Evolutionary conservation across 2,113 vertebrate species (phyloP), one percentile per base, ranked within the genome.

Genomic region (Microcebus jonahi): DNA sequence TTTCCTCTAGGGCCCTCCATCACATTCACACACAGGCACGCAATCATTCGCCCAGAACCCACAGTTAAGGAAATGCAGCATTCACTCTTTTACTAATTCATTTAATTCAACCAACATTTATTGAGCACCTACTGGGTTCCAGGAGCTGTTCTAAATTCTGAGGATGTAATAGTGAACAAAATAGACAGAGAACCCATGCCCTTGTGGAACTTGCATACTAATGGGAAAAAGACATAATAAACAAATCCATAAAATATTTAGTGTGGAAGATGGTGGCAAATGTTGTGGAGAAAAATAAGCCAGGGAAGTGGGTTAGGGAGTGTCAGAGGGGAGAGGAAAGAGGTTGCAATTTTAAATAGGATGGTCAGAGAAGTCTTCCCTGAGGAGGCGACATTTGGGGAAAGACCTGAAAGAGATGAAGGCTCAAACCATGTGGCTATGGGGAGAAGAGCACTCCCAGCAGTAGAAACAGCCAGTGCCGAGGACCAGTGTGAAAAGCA

Each of bases 31-130:
- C 34, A 55, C 29, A 2, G 4, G 59, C 53, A 73, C 31, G 55
- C 7, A n/a, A 25, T 31, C 82, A 77, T 71, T 79, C 68, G 88
- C 45, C 80, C 20, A 27, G 68, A 73, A 20, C 45, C 29, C 10
- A 10, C 21, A 11, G 25, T 55, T 88, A 79, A 88, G 48, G 42
- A 91, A 71, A 88, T 48, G 27, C 29, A 36, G 42, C n/a, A 61
- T 61, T 77, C 42, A 94, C 27, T 92, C 12, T 93, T 77, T 94
- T 57, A 34, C 29, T 70, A 88, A 71, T 92, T 88, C n/a, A 84
- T 65, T 84, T 77, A 53, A 53, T 79, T 88, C 76, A n/a, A 73
- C 21, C 84, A 55, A 67, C 71, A 89, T 39, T 92, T 94, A 79
- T 21, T 50, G 27, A 94, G 53, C 70, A 82, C 36, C 18, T 63